Evolutionary conservation across 2,888 invertebrate genomes (phyloP).

Genomic region (Meta bourneti): DNA sequence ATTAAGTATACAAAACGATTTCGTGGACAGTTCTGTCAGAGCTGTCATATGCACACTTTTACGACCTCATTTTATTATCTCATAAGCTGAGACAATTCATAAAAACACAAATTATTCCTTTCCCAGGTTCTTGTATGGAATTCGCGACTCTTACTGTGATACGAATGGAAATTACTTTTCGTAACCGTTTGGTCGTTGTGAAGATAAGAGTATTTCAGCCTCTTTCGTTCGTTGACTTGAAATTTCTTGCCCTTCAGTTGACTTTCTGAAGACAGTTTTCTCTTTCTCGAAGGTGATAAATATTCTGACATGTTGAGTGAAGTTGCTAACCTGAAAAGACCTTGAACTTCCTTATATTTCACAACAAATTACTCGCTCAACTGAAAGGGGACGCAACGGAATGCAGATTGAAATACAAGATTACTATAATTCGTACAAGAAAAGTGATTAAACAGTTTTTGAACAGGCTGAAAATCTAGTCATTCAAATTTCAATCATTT

Average conservation of each 20-base stretch:
- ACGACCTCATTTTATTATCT: no score
- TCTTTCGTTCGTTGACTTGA: constrained; percentile 25
- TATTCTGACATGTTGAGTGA: not conserved
- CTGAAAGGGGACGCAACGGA: no score
- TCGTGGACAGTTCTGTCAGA: no score
- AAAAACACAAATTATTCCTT: no score
- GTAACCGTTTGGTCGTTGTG: not conserved
- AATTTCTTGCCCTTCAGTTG: constrained; percentile 7
- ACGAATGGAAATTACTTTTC: not conserved
- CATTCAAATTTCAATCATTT: no score
- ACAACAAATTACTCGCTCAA: not conserved
- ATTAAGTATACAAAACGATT: no score
- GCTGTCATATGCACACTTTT: no score
- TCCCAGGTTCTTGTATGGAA: not conserved
- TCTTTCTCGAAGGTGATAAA: not conserved
- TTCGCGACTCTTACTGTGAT: not conserved
- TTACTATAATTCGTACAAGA: no score
- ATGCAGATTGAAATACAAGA: no score
- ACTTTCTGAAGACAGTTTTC: not conserved
- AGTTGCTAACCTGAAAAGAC: not conserved
- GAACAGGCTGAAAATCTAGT: no score
- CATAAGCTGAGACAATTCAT: no score
- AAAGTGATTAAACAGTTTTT: no score
- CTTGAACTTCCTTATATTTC: constrained; percentile 16
- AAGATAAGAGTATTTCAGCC: not conserved